Evolutionary conservation across 2,797 vertebrate genomes (phyloP).

Genomic region (Tenualosa thibaudeaui): DNA sequence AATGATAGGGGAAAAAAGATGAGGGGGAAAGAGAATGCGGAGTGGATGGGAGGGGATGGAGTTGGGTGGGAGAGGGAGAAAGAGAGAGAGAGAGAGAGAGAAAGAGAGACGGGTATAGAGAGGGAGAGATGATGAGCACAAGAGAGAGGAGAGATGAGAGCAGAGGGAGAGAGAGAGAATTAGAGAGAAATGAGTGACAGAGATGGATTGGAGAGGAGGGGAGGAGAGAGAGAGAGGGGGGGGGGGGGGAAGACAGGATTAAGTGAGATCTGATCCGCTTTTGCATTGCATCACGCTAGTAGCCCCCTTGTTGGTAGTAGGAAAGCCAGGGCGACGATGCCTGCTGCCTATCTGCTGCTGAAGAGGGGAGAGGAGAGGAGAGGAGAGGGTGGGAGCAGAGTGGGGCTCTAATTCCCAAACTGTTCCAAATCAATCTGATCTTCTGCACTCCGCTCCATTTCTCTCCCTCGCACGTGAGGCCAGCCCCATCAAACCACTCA

Average conservation of each 20-base stretch:
- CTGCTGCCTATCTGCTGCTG: background rate
- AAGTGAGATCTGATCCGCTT: slow-evolving; percentile 15
- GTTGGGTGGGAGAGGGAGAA: background rate
- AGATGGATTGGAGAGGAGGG: slow-evolving; percentile 61
- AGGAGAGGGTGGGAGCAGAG: background rate
- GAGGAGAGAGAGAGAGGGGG: slow-evolving; percentile 38
- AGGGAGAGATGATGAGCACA: background rate
- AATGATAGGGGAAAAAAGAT: background rate
- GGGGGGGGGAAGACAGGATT: slow-evolving; percentile 20
- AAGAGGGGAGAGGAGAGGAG: background rate
- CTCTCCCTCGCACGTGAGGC: background rate
- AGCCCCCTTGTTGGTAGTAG: background rate
- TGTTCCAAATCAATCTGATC: background rate
- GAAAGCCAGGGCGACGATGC: background rate
- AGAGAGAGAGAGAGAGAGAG: background rate
- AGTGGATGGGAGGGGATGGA: background rate
- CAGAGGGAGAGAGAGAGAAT: background rate
- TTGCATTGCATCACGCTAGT: background rate
- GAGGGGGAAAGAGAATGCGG: background rate
- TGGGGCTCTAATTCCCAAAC: background rate
- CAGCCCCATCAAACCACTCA: background rate
- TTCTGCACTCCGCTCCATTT: background rate
- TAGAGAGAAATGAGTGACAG: slow-evolving; percentile 36
- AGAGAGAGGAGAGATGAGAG: background rate
- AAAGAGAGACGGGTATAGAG: background rate